A percentile compares a stretch with the other conserved stretches of the same genome.
These are phyloP conservation scores for Furcifer pardalis DNA, from an alignment of 2,797 vertebrate genomes.

Conservation along the genomic window DNA sequence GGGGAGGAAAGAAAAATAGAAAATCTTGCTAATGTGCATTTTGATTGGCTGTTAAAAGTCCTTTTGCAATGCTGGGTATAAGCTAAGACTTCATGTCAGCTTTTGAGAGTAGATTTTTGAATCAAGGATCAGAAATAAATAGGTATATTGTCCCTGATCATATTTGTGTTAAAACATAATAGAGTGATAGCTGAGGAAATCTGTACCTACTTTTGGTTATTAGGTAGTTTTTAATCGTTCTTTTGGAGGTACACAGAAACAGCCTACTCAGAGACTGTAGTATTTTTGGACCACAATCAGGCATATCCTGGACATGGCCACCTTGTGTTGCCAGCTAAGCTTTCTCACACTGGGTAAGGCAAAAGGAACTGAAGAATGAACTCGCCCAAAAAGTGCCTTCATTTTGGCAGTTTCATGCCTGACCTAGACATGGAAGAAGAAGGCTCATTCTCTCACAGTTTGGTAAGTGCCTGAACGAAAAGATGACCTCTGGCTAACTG, in stretches of 20 bases:
- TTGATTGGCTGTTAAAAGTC: not conserved
- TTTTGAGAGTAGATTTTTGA: not conserved
- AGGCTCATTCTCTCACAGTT: too few relatives aligned
- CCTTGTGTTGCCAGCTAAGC: too few relatives aligned
- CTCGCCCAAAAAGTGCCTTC: too few relatives aligned
- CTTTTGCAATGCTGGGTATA: not conserved
- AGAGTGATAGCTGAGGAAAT: not conserved
- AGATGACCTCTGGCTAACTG: slow-evolving; percentile 21
- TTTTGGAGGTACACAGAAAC: too few relatives aligned
- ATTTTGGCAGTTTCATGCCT: too few relatives aligned
- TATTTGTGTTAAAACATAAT: not conserved
- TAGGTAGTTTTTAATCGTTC: not conserved
- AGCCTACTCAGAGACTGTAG: too few relatives aligned
- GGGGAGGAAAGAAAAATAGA: not conserved
- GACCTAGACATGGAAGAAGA: too few relatives aligned
- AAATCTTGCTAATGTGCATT: not conserved
- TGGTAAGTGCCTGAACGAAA: slow-evolving; percentile 61
- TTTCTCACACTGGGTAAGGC: too few relatives aligned
- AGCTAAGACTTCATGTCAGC: not conserved
- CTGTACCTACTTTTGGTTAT: not conserved
- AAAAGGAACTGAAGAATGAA: slow-evolving; percentile 7
- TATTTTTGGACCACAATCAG: too few relatives aligned
- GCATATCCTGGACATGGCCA: too few relatives aligned
- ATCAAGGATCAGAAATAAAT: not conserved
- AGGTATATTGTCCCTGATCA: not conserved